Conservation (phyloP, 2,113 vertebrate genomes). For the Terrapene triunguis region DNA sequence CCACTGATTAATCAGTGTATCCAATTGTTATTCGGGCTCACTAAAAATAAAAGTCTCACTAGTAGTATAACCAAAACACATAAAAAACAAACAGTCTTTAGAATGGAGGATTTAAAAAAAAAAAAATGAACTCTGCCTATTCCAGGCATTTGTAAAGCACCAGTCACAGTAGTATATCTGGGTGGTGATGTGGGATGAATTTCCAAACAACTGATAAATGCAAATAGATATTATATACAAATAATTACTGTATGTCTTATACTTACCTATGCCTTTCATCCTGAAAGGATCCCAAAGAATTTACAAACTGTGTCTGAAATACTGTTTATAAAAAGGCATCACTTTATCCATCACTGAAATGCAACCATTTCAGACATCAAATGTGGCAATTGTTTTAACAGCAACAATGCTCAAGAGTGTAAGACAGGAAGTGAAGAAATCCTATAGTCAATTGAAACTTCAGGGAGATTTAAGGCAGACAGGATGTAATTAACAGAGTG, state of each 20-base stretch:
- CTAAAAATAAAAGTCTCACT: neutral
- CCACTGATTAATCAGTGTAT: neutral
- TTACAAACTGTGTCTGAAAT: neutral
- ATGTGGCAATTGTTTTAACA: neutral
- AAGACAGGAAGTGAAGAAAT: neutral
- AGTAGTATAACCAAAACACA: neutral
- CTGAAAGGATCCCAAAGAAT: conserved; percentile 1
- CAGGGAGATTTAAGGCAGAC: neutral
- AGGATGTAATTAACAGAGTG: neutral
- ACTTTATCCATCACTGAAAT: neutral
- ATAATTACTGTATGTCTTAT: neutral
- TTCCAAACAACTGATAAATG: conserved; percentile 23
- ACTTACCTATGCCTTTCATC: neutral
- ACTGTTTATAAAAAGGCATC: neutral
- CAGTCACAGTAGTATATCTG: neutral
- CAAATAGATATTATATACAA: neutral
- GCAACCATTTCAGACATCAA: neutral
- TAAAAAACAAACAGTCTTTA: neutral
- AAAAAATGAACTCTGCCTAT: neutral
- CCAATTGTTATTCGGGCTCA: conserved; percentile 28
- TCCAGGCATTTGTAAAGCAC: neutral
- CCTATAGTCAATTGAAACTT: neutral
- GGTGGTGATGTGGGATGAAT: neutral
- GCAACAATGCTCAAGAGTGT: neutral
- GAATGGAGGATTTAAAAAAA: neutral